A percentile compares a stretch with the other conserved stretches of the same genome.
Evolutionary conservation across 2,113 vertebrate species (phyloP).

Genomic region (Prunella fulvescens): DNA sequence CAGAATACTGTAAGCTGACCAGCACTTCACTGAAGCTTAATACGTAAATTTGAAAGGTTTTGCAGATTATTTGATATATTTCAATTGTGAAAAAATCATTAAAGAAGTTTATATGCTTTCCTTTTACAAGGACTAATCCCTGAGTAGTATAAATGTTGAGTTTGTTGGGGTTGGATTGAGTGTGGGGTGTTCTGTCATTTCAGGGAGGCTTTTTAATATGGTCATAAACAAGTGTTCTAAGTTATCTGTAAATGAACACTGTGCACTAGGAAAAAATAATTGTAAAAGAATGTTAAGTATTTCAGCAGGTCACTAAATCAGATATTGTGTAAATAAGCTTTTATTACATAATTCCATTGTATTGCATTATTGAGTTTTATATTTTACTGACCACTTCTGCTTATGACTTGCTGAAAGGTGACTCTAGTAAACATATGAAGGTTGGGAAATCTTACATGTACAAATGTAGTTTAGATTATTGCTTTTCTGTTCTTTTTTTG

Average conservation of each 20-base stretch:
- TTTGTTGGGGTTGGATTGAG: neutral
- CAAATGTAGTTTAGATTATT: neutral
- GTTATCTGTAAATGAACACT: neutral
- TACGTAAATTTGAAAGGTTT: neutral
- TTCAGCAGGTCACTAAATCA: neutral
- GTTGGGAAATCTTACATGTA: neutral
- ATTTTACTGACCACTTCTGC: neutral
- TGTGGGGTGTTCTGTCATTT: fast-evolving
- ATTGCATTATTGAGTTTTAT: neutral
- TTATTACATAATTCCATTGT: neutral
- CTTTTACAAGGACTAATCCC: neutral
- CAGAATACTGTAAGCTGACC: neutral
- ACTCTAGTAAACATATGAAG: neutral
- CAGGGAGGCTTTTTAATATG: neutral
- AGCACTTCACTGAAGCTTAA: neutral
- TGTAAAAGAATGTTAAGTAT: neutral
- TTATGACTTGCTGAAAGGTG: neutral
- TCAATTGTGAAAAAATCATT: neutral
- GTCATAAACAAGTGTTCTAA: neutral
- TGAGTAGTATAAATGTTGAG: neutral
- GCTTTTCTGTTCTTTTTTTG: neutral
- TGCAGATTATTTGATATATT: neutral
- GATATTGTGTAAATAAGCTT: neutral
- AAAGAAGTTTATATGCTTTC: neutral
- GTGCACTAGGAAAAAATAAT: neutral